Conservation (phyloP, 2,113 vertebrate species). For the Otis tarda region DNA sequence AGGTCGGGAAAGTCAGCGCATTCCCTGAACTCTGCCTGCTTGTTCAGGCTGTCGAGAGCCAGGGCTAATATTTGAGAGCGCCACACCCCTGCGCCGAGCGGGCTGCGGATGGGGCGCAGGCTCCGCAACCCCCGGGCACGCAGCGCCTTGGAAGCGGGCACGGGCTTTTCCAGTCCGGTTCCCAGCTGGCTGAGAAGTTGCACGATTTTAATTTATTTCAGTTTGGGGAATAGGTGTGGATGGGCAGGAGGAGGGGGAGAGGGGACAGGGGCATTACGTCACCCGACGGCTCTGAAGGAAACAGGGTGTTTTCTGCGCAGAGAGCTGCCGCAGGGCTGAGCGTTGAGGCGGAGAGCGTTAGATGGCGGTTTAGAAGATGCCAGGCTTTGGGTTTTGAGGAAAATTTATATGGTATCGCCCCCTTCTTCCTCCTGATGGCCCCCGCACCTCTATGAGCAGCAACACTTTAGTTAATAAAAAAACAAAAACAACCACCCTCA, state of each 20-base stretch:
- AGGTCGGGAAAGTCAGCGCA: constrained; percentile 60
- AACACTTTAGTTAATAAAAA: neutral
- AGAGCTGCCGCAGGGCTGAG: neutral
- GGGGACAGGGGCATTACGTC: neutral
- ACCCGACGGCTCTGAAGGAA: neutral
- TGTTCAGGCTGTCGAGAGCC: constrained; percentile 56
- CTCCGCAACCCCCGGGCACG: neutral
- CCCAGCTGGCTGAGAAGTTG: constrained; percentile 2
- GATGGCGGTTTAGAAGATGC: neutral
- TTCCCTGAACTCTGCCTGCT: constrained; percentile 62
- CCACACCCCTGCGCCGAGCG: constrained; percentile 30
- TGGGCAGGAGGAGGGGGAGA: neutral
- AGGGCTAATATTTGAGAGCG: constrained; percentile 67
- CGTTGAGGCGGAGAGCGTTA: neutral
- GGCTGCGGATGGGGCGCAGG: constrained; percentile 11
- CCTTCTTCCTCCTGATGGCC: neutral
- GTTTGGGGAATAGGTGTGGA: constrained; percentile 20
- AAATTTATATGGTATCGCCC: neutral
- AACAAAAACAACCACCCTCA: no score
- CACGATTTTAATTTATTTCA: neutral
- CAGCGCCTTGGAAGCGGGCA: neutral
- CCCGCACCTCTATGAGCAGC: neutral
- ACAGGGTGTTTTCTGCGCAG: neutral
- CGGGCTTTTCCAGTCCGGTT: neutral
- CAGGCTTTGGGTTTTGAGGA: neutral